Conservation (phyloP, 2,797 vertebrate genomes). For the Acanthopagrus latus region DNA sequence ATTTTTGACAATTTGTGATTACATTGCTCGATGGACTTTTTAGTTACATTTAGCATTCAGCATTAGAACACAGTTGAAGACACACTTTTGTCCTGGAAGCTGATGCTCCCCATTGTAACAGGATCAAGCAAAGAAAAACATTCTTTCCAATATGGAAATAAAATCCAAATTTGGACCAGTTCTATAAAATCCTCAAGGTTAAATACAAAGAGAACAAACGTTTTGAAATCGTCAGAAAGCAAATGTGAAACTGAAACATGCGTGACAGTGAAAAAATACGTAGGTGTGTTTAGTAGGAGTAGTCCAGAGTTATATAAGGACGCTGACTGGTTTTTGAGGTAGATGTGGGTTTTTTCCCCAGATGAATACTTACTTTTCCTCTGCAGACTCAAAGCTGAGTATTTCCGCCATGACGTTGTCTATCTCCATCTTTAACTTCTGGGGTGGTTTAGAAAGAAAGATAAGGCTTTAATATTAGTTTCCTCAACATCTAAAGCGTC, state of each 20-base stretch:
- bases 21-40: no score
- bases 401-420: conserved; percentile 84
- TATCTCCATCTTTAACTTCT: conserved; percentile 85
- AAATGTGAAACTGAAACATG: conserved; percentile 15
- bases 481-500: neutral
- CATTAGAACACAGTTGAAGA: no score
- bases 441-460: neutral
- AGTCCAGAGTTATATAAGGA: neutral
- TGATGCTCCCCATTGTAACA: neutral
- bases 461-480: neutral
- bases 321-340: neutral
- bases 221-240: neutral
- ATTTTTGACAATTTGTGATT: no score
- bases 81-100: neutral
- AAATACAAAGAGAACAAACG: neutral
- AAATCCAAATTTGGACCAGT: neutral
- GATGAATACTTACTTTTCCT: conserved; percentile 80
- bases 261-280: neutral
- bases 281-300: conserved; percentile 4
- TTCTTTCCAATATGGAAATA: neutral
- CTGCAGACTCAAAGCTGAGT: conserved; percentile 82
- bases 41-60: no score
- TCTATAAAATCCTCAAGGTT: neutral
- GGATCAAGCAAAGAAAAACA: neutral
- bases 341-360: neutral